These are phyloP conservation scores for Cyphomyrus discorhynchus DNA, from an alignment of 2,113 vertebrate species.

Conservation along the genomic window DNA sequence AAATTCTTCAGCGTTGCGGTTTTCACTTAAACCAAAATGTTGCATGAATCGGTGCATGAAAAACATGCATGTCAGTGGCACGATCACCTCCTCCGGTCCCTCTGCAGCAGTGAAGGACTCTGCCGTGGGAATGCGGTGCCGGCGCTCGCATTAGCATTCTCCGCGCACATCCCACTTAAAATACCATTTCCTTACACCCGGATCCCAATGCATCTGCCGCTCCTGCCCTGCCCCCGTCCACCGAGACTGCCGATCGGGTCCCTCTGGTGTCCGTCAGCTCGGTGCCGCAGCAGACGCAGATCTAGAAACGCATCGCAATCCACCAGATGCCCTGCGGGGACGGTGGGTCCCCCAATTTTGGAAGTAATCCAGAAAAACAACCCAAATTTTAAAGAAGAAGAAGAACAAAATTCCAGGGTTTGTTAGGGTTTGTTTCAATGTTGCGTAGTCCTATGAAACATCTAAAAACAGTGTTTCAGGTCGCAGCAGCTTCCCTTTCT, in stretches of 20 bases:
- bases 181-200: neutral
- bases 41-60: neutral
- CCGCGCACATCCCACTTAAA: neutral
- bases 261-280: neutral
- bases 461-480: neutral
- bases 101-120: constrained; percentile 9
- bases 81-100: neutral
- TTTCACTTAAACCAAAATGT: neutral
- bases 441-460: neutral
- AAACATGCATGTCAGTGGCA: neutral
- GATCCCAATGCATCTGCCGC: neutral
- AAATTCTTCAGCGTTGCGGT: neutral
- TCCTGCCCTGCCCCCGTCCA: neutral
- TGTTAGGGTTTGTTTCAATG: neutral
- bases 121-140: constrained; percentile 11
- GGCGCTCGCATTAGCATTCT: neutral
- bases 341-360: neutral
- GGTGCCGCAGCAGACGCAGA: neutral
- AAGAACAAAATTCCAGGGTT: neutral
- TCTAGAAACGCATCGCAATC: neutral
- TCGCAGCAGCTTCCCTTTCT: neutral
- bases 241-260: neutral
- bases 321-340: neutral
- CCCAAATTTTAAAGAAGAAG: neutral
- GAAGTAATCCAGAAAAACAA: neutral